These are phyloP conservation scores for Leguminivora glycinivorella DNA, from an alignment of 1,140 invertebrate species.

Conservation along the genomic window DNA sequence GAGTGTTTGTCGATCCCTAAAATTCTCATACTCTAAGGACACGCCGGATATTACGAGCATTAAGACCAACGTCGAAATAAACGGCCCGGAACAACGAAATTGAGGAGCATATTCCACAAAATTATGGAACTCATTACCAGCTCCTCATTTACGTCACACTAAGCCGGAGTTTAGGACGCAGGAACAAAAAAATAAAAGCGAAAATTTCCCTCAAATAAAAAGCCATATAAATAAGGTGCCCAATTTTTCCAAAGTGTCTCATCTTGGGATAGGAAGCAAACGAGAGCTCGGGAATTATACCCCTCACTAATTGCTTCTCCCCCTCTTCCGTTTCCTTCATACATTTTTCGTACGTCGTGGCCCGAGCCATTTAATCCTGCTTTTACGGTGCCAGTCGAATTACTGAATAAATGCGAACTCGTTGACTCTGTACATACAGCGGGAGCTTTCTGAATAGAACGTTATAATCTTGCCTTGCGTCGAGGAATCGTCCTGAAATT, in stretches of 20 bases:
- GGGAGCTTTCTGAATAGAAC: conserved; percentile 28
- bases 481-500: background rate
- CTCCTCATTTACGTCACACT: conserved; percentile 23
- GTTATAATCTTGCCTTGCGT: conserved; percentile 3
- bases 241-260: conserved; percentile 29
- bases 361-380: conserved; percentile 42
- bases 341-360: conserved; percentile 43
- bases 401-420: conserved; percentile 33
- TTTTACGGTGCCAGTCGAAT: conserved; percentile 38
- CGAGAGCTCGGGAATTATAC: conserved; percentile 31
- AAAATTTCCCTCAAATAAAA: conserved; percentile 19
- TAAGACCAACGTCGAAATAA: background rate
- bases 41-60: background rate
- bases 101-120: conserved; percentile 16
- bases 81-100: conserved; percentile 1
- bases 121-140: conserved; percentile 16
- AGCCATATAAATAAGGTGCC: conserved; percentile 21
- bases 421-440: conserved; percentile 29
- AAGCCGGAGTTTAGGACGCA: conserved; percentile 13
- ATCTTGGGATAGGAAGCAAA: conserved; percentile 22
- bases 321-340: conserved; percentile 36
- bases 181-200: background rate
- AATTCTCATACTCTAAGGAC: background rate
- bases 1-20: background rate
- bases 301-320: conserved; percentile 36